These are phyloP conservation scores for Conchocele bisecta DNA, from an alignment of 2,888 invertebrate genomes.

Conservation along the genomic window DNA sequence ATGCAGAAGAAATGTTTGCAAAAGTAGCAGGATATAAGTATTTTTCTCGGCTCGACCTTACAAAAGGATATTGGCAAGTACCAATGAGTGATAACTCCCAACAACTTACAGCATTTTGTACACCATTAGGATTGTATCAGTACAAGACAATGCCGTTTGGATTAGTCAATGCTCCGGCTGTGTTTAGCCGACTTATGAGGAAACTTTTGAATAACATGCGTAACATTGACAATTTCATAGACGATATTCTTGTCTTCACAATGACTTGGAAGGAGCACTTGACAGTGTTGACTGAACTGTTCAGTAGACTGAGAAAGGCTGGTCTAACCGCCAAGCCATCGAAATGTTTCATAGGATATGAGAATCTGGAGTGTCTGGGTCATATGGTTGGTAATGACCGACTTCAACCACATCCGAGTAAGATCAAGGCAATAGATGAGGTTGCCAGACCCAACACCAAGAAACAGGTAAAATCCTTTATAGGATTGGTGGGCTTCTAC, in stretches of 20 bases:
- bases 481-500: constrained; percentile 50
- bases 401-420: constrained; percentile 19
- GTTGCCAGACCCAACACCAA: constrained; percentile 37
- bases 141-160: no score
- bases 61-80: constrained; percentile 55
- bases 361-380: no score
- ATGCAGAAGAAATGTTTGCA: constrained; percentile 42
- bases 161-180: no score
- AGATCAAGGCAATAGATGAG: constrained; percentile 27
- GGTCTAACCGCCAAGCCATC: constrained; percentile 16
- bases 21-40: constrained; percentile 17
- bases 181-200: no score
- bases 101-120: constrained; percentile 38
- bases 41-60: constrained; percentile 34
- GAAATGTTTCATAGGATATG: constrained; percentile 12
- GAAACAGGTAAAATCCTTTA: constrained; percentile 40
- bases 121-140: no score
- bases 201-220: not conserved
- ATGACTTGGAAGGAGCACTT: not conserved
- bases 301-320: not conserved
- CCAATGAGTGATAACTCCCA: constrained; percentile 21
- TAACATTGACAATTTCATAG: not conserved
- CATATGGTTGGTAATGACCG: constrained; percentile 17
- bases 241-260: not conserved
- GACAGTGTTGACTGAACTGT: not conserved